Evolutionary conservation across 2,113 vertebrate species (phyloP).

Genomic region (Jaculus jaculus): DNA sequence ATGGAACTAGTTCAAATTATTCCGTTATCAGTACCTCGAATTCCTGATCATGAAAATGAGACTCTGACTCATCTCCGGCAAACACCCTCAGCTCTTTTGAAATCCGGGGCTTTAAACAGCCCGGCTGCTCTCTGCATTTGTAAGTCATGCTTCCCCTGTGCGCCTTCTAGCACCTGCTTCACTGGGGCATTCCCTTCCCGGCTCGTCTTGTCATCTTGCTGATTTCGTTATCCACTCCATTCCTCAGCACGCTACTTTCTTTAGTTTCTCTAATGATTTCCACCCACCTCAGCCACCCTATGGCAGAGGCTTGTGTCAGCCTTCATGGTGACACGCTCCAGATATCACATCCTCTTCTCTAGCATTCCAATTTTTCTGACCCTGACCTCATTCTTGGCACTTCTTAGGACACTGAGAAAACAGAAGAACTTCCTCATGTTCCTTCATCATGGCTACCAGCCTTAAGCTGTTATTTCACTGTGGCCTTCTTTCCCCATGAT

Average conservation of each 20-base stretch:
- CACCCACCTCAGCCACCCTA: not conserved
- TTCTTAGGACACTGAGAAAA: slow-evolving; percentile 3
- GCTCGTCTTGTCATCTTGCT: not conserved
- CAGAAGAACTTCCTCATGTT: not conserved
- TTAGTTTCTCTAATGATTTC: slow-evolving; percentile 20
- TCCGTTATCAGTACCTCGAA: not conserved
- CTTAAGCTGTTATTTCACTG: not conserved
- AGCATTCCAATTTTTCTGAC: not conserved
- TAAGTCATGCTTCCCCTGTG: not conserved
- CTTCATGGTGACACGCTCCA: not conserved
- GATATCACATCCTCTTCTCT: not conserved
- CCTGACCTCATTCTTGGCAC: too few relatives aligned
- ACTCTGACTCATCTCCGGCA: not conserved
- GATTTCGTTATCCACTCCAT: not conserved
- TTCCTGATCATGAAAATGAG: not conserved
- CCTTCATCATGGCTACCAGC: not conserved
- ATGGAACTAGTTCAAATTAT: not conserved
- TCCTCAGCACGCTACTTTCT: not conserved
- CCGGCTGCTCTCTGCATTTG: not conserved
- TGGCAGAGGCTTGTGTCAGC: not conserved
- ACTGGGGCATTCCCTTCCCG: not conserved
- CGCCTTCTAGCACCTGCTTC: not conserved
- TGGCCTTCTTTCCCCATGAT: too few relatives aligned
- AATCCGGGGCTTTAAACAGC: not conserved
- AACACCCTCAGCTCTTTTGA: not conserved